Conservation (phyloP, 2,888 invertebrate species). For the Pachliopta kotzebuea region DNA sequence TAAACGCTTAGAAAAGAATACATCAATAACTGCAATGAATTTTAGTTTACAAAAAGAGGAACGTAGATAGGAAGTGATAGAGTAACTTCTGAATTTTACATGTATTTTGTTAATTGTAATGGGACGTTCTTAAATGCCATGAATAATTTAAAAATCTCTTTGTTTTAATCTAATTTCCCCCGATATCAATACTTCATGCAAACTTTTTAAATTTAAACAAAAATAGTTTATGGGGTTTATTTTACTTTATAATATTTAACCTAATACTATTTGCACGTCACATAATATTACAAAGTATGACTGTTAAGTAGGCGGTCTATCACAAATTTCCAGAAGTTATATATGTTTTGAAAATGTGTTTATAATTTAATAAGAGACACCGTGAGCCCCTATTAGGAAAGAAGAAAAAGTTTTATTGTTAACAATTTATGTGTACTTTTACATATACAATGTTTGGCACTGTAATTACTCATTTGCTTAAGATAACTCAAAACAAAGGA, state of each 20-base stretch:
- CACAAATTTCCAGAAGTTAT: not conserved
- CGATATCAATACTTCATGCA: too few species aligned
- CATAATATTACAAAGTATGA: not conserved
- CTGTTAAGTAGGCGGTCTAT: not conserved
- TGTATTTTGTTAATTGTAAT: not conserved
- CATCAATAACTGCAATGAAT: not conserved
- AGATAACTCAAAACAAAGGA: slow-evolving; percentile 39
- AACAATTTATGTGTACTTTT: slow-evolving; percentile 20
- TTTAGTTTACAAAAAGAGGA: not conserved
- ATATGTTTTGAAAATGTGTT: not conserved
- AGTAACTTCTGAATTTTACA: not conserved
- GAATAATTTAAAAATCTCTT: too few species aligned
- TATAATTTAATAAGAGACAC: not conserved
- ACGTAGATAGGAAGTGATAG: not conserved
- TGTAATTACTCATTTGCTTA: slow-evolving; percentile 36
- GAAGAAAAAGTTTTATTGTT: not conserved
- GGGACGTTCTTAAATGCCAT: too few species aligned
- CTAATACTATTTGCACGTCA: not conserved
- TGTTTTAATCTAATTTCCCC: too few species aligned
- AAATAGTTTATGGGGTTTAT: not conserved
- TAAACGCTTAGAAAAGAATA: not conserved
- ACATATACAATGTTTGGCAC: not conserved
- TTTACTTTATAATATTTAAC: not conserved
- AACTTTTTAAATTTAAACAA: too few species aligned
- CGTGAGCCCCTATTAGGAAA: not conserved